A percentile compares a stretch with the other conserved stretches of the same genome.
These are phyloP conservation scores for Toxotes lorentzi DNA, from an alignment of 2,797 vertebrate genomes.

Conservation along the genomic window DNA sequence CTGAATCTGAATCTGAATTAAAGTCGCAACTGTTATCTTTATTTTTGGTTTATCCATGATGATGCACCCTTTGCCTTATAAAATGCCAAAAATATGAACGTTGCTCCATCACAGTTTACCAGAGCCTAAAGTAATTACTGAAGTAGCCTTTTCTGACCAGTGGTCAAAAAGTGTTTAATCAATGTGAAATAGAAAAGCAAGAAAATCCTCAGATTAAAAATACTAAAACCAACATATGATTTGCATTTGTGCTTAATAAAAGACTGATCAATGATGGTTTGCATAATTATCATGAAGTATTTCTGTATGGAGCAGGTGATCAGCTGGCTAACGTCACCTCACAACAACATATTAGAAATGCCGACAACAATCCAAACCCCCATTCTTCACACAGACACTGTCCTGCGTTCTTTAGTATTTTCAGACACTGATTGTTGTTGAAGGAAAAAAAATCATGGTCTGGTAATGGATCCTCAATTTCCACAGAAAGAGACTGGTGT, in stretches of 20 bases:
- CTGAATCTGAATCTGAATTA: too few relatives aligned
- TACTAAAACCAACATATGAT: background rate
- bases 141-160: background rate
- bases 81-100: background rate
- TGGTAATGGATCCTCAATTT: conserved; percentile 39
- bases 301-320: background rate
- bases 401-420: background rate
- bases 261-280: background rate
- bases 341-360: background rate
- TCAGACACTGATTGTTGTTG: background rate
- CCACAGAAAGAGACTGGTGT: conserved; percentile 51
- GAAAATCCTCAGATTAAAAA: background rate
- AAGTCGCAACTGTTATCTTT: background rate
- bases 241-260: background rate
- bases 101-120: background rate
- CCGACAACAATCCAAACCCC: background rate
- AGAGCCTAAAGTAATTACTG: background rate
- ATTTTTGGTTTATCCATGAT: background rate
- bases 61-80: background rate
- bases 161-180: background rate
- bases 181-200: background rate
- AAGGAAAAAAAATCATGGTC: conserved; percentile 25
- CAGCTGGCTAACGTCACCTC: background rate
- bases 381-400: background rate
- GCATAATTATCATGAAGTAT: background rate